These are phyloP conservation scores for Hozukius guyotensis DNA, from an alignment of 2,797 vertebrate species.

Conservation along the genomic window DNA sequence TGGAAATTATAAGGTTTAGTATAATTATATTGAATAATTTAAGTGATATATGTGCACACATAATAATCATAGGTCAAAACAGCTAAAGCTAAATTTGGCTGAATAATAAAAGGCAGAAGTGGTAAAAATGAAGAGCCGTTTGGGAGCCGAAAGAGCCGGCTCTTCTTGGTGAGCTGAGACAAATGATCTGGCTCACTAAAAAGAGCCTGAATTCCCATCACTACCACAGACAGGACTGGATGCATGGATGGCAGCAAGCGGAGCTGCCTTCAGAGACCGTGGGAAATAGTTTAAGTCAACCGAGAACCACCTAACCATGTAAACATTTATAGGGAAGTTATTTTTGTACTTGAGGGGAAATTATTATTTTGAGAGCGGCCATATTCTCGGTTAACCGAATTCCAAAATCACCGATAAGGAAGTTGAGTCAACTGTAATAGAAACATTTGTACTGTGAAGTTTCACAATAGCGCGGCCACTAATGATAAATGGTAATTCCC, in stretches of 20 bases:
- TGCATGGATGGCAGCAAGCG: slow-evolving; percentile 70
- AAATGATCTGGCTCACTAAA: too few species aligned
- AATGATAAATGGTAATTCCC: rapidly evolving
- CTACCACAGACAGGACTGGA: slow-evolving; percentile 74
- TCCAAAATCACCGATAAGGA: neutral
- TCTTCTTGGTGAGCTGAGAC: too few species aligned
- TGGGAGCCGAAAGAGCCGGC: too few species aligned
- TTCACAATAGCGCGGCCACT: neutral
- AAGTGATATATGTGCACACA: too few species aligned
- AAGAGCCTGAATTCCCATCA: too few species aligned
- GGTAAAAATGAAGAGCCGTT: too few species aligned
- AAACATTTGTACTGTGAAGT: neutral
- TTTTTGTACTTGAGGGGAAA: neutral
- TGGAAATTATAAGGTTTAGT: too few species aligned
- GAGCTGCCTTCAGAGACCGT: slow-evolving; percentile 45
- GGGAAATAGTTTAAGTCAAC: slow-evolving; percentile 25
- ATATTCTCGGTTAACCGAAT: neutral
- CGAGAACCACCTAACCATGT: neutral
- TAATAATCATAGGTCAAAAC: too few species aligned
- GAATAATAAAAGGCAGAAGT: too few species aligned
- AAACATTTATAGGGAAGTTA: neutral
- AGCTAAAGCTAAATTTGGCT: too few species aligned
- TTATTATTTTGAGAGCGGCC: neutral
- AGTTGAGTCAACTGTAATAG: neutral
- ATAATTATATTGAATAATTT: too few species aligned